Evolutionary conservation across 2,113 vertebrate genomes (phyloP), one percentile per base, ranked within the genome.

Genomic region (Upupa epops): DNA sequence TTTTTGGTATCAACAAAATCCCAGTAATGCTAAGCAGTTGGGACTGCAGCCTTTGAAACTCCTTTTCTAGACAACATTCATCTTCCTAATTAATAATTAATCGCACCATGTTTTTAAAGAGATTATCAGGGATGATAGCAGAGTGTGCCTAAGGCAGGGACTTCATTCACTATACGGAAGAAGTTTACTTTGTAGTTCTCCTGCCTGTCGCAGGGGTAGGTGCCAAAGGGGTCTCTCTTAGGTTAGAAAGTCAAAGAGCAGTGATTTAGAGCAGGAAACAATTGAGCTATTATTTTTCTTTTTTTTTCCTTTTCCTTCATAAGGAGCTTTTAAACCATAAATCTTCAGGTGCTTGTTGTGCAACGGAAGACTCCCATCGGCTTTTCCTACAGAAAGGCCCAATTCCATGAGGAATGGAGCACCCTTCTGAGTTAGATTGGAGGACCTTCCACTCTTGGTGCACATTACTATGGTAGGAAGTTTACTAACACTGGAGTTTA

Each of bases 11-110:
- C 93, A 92, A 83, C 83, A 91, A 65, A 95, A 88, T 85, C 89
- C 85, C 21, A 22, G 86, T 87, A 89, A 89, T 86, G 69, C 89
- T 77, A 83, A 92, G 90, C 70, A 69, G 86, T 63, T 89, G 40
- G 17, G 90, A 83, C 68, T 66, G 81, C 14, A 92, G 94, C 90
- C 95, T 96, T 94, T 96, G 95, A 96, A 95, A 89, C 68, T 89
- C 88, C 81, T 91, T 94, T 95, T 94, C 87, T 89, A 94, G 96
- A 96, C 93, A 90, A 91, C 93, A 96, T 97, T 96, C 94, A 96
- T 96, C 97, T 96, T 94, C 82, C 91, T 96, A 94, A 97, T 97
- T 97, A 97, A 97, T 97, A 96, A 97, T 97, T 96, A 97, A 97
- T 97, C 93, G 60, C 40, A 28, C 49, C 77, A 88, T 96, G 96